phyloP scores from a whole-genome alignment of 2,113 vertebrate species.

The Dendrocopos noguchii region DNA sequence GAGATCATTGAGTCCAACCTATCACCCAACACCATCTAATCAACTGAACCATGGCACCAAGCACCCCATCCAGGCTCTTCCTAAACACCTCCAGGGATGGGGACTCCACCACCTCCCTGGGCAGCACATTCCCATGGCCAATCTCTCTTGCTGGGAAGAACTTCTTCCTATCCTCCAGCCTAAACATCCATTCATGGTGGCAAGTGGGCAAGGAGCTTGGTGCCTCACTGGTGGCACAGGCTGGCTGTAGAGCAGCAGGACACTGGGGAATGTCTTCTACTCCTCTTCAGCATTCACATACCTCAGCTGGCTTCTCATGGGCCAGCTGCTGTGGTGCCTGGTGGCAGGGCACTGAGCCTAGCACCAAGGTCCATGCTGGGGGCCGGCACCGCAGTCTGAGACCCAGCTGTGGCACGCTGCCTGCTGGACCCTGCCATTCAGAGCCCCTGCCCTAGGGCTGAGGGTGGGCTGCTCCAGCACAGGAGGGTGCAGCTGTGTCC shows the following conservation, averaged over 20 bases:
- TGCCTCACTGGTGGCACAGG: rapidly evolving
- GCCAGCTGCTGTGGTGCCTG: neutral
- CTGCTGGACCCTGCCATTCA: neutral
- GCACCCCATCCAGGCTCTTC: no score
- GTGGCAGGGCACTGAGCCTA: neutral
- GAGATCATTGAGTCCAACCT: no score
- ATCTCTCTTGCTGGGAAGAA: no score
- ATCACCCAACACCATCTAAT: no score
- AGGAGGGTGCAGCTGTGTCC: neutral
- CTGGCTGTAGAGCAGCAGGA: rapidly evolving
- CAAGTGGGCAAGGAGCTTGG: neutral
- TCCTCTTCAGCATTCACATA: rapidly evolving
- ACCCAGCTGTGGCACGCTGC: neutral
- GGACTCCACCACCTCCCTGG: no score
- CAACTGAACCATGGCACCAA: no score
- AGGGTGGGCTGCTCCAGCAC: neutral
- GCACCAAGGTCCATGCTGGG: rapidly evolving
- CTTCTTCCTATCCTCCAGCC: no score
- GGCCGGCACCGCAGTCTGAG: rapidly evolving
- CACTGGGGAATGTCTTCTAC: neutral
- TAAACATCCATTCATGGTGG: no score
- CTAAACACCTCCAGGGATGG: no score
- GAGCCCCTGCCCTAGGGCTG: neutral
- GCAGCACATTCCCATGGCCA: no score
- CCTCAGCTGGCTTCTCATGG: neutral